Evolutionary conservation across 2,797 vertebrate species (phyloP).

Genomic region (Coranthus polyacanthus): DNA sequence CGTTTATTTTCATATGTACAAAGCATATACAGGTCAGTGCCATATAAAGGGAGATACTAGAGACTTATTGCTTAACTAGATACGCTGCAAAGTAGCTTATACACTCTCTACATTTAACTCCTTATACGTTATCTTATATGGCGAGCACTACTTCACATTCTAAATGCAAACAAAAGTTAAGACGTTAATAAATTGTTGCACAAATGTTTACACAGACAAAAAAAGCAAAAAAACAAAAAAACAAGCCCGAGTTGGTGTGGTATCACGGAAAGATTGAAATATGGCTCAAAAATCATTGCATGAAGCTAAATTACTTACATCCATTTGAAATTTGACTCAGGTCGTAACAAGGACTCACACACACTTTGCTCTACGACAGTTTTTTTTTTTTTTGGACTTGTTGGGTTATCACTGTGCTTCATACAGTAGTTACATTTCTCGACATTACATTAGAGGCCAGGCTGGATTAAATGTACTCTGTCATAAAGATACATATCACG

Average conservation of each 20-base stretch:
- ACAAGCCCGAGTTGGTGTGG: constrained; percentile 39
- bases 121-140: constrained; percentile 74
- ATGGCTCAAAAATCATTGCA: constrained; percentile 56
- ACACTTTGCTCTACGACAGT: constrained; percentile 53
- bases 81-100: constrained; percentile 80
- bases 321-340: constrained; percentile 38
- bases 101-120: constrained; percentile 73
- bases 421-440: constrained; percentile 53
- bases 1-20: constrained; percentile 81
- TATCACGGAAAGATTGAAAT: constrained; percentile 52
- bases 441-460: constrained; percentile 60
- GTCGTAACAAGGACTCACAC: constrained; percentile 47
- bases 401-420: constrained; percentile 63
- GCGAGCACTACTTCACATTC: constrained; percentile 77
- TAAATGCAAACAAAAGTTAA: constrained; percentile 70
- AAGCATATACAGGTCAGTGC: constrained; percentile 82
- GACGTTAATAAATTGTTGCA: constrained; percentile 67
- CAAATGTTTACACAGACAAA: constrained; percentile 59
- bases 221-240: too few relatives aligned
- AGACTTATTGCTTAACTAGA: constrained; percentile 90
- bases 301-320: constrained; percentile 61
- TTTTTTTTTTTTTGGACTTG: constrained; percentile 35
- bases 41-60: constrained; percentile 85
- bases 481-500: constrained; percentile 45
- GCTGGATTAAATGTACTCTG: constrained; percentile 53